Evolutionary conservation across 1,140 invertebrate species (phyloP).

Genomic region (Gryllus bimaculatus): DNA sequence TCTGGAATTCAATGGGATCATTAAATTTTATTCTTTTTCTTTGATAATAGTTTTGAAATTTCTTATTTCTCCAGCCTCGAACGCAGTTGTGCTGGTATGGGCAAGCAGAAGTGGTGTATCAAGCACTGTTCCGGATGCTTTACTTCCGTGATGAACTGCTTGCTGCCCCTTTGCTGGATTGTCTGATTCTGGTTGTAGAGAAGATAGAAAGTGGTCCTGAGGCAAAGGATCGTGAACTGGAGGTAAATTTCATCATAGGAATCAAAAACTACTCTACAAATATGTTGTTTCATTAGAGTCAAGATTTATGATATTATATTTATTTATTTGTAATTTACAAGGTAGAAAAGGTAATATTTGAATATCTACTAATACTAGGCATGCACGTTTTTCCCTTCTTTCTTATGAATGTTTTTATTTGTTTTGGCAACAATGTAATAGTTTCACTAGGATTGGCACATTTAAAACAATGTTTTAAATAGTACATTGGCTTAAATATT

Average conservation of each 20-base stretch:
- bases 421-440: no score
- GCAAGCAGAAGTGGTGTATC: constrained; percentile 41
- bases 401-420: no score
- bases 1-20: no score
- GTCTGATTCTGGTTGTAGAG: constrained; percentile 30
- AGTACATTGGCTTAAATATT: no score
- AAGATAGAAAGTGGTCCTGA: constrained; percentile 28
- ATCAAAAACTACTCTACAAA: background rate
- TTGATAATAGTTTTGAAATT: background rate
- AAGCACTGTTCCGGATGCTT: constrained; percentile 37
- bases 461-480: no score
- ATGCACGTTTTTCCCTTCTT: no score
- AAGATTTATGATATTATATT: background rate
- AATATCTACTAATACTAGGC: background rate
- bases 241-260: background rate
- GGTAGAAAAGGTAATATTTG: background rate
- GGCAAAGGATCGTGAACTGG: background rate
- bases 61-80: constrained; percentile 28
- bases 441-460: no score
- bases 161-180: constrained; percentile 32
- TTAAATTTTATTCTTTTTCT: no score
- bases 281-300: no score
- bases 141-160: constrained; percentile 36
- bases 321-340: background rate
- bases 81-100: constrained; percentile 37